Evolutionary conservation across 2,797 vertebrate species (phyloP), one percentile per base, ranked within the genome.

Genomic region (Gobionotothen gibberifrons): DNA sequence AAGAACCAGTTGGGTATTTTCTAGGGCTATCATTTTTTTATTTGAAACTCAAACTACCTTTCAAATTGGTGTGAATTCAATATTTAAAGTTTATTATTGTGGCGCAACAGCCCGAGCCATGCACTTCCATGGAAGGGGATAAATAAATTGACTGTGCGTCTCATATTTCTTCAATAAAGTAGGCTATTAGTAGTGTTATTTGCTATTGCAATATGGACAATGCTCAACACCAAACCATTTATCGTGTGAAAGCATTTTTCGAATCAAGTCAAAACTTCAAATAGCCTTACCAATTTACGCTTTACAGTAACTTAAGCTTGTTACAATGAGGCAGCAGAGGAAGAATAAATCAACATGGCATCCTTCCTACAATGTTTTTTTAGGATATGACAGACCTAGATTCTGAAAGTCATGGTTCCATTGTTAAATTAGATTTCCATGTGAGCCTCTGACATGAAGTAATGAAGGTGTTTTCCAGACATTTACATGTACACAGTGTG

Each of bases 401-500:
- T 32, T 21, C 0, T 3, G 16, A 66, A 47, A 54, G 39, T 59
- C 19, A 22, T 8, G 8, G 32, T 39, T 44, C 11, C 26, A 43
- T 21, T 14, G 29, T 48, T 47, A 13, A 16, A 19, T 53, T 54
- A 51, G 2, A 17, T 57, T 56, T 26, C 9, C 46, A 36, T 36
- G 39, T 55, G 13, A 55, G 56, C 29, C 14, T 62, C 32, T 32
- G 51, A 55, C 64, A 52, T 55, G 1, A 67, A 64, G 5, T 40
- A 15, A 9, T 47, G 29, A 26, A 17, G 49, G 49, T 69, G 61
- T 60, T 69, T 47, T 61, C 51, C 52, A 80, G 74, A 68, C 76
- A 68, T 79, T 74, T 60, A 69, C 69, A 76, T 69, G 63, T 84
- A 79, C 57, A 22, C 58, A 72, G 59, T 48, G 46, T 43, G 32